Evolutionary conservation across 2,113 vertebrate genomes (phyloP).

Genomic region (Petrocephalus microphthalmus): DNA sequence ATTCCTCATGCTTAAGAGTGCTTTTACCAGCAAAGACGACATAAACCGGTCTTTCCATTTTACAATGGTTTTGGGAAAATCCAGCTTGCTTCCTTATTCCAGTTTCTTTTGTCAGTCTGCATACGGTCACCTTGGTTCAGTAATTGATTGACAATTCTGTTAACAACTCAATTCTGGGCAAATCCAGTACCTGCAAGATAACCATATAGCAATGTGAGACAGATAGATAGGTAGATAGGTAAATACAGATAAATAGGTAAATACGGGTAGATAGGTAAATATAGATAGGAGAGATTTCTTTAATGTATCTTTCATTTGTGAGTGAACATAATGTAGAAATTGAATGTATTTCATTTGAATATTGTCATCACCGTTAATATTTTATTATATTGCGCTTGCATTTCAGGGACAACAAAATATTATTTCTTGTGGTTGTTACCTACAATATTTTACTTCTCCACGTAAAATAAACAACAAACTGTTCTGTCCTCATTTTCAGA

Average conservation of each 20-base stretch:
- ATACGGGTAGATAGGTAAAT: background rate
- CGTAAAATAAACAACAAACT: background rate
- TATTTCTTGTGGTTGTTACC: background rate
- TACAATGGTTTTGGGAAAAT: background rate
- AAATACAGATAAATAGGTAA: background rate
- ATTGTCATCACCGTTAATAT: background rate
- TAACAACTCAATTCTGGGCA: too few species aligned
- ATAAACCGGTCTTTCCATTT: background rate
- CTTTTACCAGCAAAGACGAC: too few species aligned
- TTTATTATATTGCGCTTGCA: background rate
- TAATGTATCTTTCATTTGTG: background rate
- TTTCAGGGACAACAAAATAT: background rate
- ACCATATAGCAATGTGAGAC: background rate
- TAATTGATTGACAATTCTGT: too few species aligned
- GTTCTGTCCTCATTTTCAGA: conserved; percentile 2
- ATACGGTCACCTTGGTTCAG: too few species aligned
- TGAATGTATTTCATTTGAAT: background rate
- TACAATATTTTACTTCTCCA: background rate
- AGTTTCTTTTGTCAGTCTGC: background rate
- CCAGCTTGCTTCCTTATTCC: background rate
- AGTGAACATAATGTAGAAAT: background rate
- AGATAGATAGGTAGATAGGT: background rate
- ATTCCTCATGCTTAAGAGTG: too few species aligned
- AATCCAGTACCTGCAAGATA: background rate
- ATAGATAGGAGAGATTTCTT: background rate